A percentile compares a stretch with the other conserved stretches of the same genome.
Conservation (phyloP, 2,888 invertebrate genomes). For the Dysmachus trigonus region DNA sequence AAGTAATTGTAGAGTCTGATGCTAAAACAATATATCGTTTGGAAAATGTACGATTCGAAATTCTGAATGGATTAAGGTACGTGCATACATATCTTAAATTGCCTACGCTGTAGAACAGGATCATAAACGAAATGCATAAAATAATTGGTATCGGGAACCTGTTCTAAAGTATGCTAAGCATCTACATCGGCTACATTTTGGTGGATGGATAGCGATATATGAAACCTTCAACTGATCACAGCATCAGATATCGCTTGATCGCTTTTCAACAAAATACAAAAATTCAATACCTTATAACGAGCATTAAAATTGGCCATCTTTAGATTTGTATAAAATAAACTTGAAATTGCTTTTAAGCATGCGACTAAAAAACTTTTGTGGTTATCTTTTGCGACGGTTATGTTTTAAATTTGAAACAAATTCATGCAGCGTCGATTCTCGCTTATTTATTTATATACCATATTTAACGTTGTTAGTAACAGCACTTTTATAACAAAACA, state of each 20-base stretch:
- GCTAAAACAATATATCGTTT: too few relatives aligned
- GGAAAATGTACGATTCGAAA: background rate
- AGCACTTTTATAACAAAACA: background rate
- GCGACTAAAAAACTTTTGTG: background rate
- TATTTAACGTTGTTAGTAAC: background rate
- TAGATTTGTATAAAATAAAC: background rate
- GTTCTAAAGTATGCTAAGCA: background rate
- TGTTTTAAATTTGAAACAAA: background rate
- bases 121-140: background rate
- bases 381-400: background rate
- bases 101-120: background rate
- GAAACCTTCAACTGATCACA: background rate
- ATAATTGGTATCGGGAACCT: background rate
- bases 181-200: background rate
- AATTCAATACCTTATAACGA: background rate
- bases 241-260: background rate
- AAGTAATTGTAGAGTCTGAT: too few relatives aligned
- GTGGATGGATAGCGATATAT: background rate
- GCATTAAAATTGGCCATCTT: background rate
- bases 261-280: background rate
- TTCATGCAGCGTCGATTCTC: background rate
- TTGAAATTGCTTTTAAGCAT: background rate
- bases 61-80: background rate
- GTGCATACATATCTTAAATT: background rate
- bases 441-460: background rate